These are phyloP conservation scores for Branchellion lobata DNA, from an alignment of 2,888 invertebrate genomes.

Conservation along the genomic window DNA sequence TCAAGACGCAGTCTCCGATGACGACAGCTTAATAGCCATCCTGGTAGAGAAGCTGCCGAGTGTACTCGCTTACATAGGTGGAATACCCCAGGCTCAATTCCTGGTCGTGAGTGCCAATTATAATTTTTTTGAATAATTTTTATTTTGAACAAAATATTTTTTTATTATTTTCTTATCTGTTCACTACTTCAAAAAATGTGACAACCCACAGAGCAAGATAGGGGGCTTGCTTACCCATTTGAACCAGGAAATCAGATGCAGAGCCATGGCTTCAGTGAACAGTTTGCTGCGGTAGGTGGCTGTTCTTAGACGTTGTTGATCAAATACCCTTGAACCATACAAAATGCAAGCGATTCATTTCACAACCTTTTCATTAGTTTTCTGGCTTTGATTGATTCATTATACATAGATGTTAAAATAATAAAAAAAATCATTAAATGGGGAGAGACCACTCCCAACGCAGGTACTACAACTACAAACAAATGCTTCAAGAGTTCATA, in stretches of 20 bases:
- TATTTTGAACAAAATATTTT: not conserved
- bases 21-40: slow-evolving; percentile 37
- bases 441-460: too few species aligned
- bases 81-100: not conserved
- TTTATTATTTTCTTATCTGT: not conserved
- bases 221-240: too few species aligned
- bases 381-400: too few species aligned
- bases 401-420: too few species aligned
- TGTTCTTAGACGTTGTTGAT: too few species aligned
- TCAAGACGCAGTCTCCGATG: slow-evolving; percentile 37
- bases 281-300: not conserved
- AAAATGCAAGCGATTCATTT: too few species aligned
- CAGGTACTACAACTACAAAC: slow-evolving; percentile 1
- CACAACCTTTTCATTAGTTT: too few species aligned
- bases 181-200: too few species aligned
- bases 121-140: not conserved
- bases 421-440: too few species aligned
- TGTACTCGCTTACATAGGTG: slow-evolving; percentile 18
- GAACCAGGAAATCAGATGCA: too few species aligned
- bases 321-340: too few species aligned
- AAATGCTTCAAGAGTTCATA: not conserved
- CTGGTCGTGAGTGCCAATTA: slow-evolving; percentile 21
- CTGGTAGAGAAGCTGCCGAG: slow-evolving; percentile 42
- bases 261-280: slow-evolving; percentile 1
- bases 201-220: too few species aligned